Conservation (phyloP, 2,888 invertebrate genomes). For the Emesis russula region DNA sequence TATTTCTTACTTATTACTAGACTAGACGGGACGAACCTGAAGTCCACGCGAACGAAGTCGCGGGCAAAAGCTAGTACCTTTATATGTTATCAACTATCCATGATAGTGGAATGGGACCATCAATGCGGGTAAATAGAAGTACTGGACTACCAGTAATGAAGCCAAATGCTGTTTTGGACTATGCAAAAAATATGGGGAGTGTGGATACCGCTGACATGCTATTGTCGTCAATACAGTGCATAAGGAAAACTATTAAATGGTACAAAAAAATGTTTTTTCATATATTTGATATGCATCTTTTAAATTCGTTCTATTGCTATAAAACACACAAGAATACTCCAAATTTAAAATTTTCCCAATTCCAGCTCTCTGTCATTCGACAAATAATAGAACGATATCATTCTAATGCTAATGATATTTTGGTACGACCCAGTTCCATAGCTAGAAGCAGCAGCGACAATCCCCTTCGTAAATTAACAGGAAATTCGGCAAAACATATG, state of each 20-base stretch:
- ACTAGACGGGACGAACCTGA: too few relatives aligned
- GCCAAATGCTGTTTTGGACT: background rate
- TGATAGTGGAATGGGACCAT: too few relatives aligned
- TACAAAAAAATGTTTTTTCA: background rate
- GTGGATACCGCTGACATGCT: constrained; percentile 1
- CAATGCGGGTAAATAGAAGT: background rate
- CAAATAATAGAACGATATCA: background rate
- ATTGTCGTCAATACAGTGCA: background rate
- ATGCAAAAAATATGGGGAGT: background rate
- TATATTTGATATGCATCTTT: background rate
- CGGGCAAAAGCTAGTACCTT: too few relatives aligned
- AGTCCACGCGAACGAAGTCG: too few relatives aligned
- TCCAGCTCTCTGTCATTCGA: background rate
- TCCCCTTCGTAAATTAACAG: too few relatives aligned
- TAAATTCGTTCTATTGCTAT: background rate
- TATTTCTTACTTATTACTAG: too few relatives aligned
- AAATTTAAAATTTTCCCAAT: background rate
- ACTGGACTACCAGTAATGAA: constrained; percentile 17
- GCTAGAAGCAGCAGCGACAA: background rate
- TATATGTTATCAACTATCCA: too few relatives aligned
- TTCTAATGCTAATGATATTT: background rate
- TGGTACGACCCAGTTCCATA: background rate
- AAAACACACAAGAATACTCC: background rate
- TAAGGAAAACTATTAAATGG: background rate
- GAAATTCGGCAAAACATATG: too few relatives aligned